Percentiles rank a stretch among this genome's conserved stretches.
Conservation (phyloP, 2,888 invertebrate genomes). For the Diadromus collaris region DNA sequence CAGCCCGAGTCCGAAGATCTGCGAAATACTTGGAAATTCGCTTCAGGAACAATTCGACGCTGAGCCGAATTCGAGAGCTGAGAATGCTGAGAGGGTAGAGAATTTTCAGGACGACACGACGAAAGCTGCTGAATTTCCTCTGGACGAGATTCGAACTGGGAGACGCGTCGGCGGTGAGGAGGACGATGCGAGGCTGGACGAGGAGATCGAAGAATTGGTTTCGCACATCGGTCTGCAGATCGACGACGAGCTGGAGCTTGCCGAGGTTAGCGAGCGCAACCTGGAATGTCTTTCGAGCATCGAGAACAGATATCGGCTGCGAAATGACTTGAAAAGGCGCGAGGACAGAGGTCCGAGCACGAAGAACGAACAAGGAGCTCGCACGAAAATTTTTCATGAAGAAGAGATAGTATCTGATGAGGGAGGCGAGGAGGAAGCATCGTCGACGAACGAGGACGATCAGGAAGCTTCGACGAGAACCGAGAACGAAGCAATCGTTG, state of each 20-base stretch:
- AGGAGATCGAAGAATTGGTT: slow-evolving; percentile 2
- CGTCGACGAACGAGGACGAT: neutral
- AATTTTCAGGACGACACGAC: neutral
- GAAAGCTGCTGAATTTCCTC: neutral
- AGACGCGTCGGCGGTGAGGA: neutral
- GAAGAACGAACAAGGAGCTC: too few relatives aligned
- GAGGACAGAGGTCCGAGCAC: neutral
- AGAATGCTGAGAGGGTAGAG: neutral
- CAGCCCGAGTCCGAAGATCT: slow-evolving; percentile 29
- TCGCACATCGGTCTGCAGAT: neutral
- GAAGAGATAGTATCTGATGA: too few relatives aligned
- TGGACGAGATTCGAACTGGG: neutral
- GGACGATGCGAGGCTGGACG: neutral
- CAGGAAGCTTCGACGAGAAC: neutral
- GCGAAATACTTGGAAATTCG: neutral
- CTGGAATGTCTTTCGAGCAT: too few relatives aligned
- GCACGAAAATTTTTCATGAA: too few relatives aligned
- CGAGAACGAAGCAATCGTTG: neutral
- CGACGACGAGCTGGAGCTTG: slow-evolving; percentile 7
- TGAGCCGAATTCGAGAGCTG: neutral
- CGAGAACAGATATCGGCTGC: too few relatives aligned
- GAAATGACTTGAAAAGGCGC: too few relatives aligned
- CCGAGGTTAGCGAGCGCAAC: neutral
- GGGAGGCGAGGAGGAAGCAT: neutral
- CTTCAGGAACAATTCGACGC: slow-evolving; percentile 32